phyloP scores from a whole-genome alignment of 2,888 invertebrate genomes.

The Calameuta pallipes region DNA sequence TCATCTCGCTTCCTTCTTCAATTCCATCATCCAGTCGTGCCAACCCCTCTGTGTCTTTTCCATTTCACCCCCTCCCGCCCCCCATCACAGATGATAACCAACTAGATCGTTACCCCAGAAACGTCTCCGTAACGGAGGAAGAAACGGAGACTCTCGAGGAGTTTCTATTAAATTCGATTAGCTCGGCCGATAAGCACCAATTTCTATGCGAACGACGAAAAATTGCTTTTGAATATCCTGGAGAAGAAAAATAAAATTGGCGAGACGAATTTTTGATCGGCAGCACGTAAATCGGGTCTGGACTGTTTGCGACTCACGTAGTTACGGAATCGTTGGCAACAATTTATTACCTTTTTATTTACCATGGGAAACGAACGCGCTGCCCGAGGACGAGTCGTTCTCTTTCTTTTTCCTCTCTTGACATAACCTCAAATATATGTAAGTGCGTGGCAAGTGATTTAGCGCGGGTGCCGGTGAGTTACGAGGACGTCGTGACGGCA shows the following conservation, averaged over 20 bases:
- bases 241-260: no score
- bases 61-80: background rate
- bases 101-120: constrained; percentile 36
- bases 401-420: no score
- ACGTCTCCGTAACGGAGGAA: background rate
- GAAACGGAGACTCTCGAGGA: background rate
- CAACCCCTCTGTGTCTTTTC: constrained; percentile 13
- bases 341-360: no score
- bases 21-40: constrained; percentile 3
- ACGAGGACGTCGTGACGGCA: background rate
- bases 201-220: constrained; percentile 42
- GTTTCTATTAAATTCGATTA: constrained; percentile 32
- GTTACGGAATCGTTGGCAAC: no score
- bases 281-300: no score
- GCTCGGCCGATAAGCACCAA: constrained; percentile 29
- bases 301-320: no score
- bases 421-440: no score
- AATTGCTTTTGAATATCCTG: background rate
- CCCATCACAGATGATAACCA: constrained; percentile 23
- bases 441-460: constrained; percentile 1
- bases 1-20: background rate
- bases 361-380: no score
- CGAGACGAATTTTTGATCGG: no score
- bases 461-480: constrained; percentile 1
- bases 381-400: no score